Base-by-base conservation (phyloP, 2,113 vertebrate species). In the Edolisoma coerulescens region DNA sequence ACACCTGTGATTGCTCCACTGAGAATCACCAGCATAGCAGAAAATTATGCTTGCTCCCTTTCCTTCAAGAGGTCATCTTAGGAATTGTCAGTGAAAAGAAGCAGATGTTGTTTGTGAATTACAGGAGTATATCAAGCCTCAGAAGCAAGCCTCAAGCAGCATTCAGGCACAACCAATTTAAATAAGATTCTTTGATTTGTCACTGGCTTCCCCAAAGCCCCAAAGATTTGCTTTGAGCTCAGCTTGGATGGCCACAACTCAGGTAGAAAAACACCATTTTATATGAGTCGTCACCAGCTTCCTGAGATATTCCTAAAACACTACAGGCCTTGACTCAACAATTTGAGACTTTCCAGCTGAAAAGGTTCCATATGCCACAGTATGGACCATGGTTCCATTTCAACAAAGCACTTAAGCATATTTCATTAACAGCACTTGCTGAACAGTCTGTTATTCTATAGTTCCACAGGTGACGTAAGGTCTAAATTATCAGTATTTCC, bases 221-320 rank as follows among this genome's bases (percentile, higher is more conserved):
- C 39, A 50, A 73, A 88, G 67, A 80, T 80, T 11, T 90, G 50
- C 47, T 88, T 65, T 83, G 67, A 74, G 67, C 32, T 87, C 63
- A 80, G 24, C 27, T 54, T 77, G 75, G 93, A 91, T 23, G 45
- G 63, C 70, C 44, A 84, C 81, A 94, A 32, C 42, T 79, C 75
- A 57, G 74, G 61, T 89, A 91, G 84, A 91, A 91, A 89, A 96
- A 84, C 50, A 91, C 15, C 56, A 50, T 84, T 87, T 87, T 95
- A 45, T 80, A 63, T 77, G 59, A 85, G 35, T 45, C 88, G 70
- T 61, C 84, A 85, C 65, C 69, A 84, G 53, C 59, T 76, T 65
- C 54, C 70, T 75, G 39, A 89, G 50, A 71, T 82, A 37, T 65
- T 95, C 77, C 61, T 73, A 61, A 77, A 93, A 83, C 27, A 52